A percentile compares a stretch with the other conserved stretches of the same genome.
phyloP scores from a whole-genome alignment of 2,113 vertebrate species.

The Hypanus sabinus region DNA sequence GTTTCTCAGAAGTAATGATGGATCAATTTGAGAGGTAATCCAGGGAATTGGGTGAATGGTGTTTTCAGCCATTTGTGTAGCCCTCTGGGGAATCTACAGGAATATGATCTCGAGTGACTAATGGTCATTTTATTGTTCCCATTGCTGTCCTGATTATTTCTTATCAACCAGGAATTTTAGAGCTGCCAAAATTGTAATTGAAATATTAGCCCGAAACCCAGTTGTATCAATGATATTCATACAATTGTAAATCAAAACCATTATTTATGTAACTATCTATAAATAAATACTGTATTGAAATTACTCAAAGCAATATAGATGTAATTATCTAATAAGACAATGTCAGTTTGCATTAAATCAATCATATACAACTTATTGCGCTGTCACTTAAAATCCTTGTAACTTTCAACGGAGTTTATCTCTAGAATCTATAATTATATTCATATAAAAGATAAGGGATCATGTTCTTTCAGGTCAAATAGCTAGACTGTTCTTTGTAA shows the following conservation, averaged over 20 bases:
- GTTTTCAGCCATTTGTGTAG: neutral
- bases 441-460: neutral
- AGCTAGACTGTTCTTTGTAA: neutral
- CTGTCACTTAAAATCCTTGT: neutral
- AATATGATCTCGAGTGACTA: neutral
- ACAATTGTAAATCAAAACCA: neutral
- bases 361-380: neutral
- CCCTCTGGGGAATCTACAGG: neutral
- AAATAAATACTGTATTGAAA: neutral
- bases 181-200: neutral
- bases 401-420: neutral
- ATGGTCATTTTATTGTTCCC: neutral
- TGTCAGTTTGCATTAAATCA: neutral
- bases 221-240: neutral
- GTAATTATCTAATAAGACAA: constrained; percentile 9
- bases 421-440: constrained; percentile 1
- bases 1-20: neutral
- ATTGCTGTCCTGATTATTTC: neutral
- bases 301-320: neutral
- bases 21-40: neutral
- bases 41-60: neutral
- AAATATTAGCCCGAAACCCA: neutral
- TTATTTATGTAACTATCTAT: neutral
- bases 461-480: neutral
- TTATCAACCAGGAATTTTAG: neutral